Evolutionary conservation across 2,113 vertebrate species (phyloP), one percentile per base, ranked within the genome.

Genomic region (Spermophilus dauricus): DNA sequence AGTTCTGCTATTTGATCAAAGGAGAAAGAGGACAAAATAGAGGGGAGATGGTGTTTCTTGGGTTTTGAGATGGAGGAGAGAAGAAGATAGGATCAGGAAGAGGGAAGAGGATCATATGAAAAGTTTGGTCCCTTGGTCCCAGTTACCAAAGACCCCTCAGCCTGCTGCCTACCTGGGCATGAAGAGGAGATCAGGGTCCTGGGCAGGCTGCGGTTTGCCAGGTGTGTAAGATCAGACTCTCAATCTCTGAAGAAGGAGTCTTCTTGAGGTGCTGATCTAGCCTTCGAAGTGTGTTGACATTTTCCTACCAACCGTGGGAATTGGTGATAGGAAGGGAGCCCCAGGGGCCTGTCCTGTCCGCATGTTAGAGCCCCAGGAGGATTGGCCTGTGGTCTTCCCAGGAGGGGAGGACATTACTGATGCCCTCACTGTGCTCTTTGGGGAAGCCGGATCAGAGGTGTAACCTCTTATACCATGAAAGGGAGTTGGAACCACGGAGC

Each of bases 261-360:
- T 2, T 17, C 26, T 94, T 77, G 39, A 80, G 58, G 39, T 82
- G 14, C 28, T 77, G 70, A 69, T 34, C 63, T 32, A 48, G 18
- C 10, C 7, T 96, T 26, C 82, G 69, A 48, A 65, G 45, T 32
- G 28, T 69, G 8, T 32, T 93, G 34, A 12, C 8, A 77, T 13
- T 86, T 73, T 28, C n/a, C 53, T 17, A 16, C 42, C 34, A 88
- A 20, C 28, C 4, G 30, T 58, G 82, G 88, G 61, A 92, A 70
- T 95, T 96, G 80, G 9, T 92, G 51, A 58, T 34, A 70, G 56
- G 26, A 88, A 84, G 32, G 56, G 69, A 94, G 18, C 73, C 77
- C 53, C 82, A 95, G n/a, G 63, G 45, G 48, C 32, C 11, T 51
- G 95, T 90, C 87, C 28, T 97, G 51, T 24, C 17, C 77, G 61